Evolutionary conservation across 2,888 invertebrate species (phyloP), one percentile per base, ranked within the genome.

Genomic region (Boloria euphrosyne): DNA sequence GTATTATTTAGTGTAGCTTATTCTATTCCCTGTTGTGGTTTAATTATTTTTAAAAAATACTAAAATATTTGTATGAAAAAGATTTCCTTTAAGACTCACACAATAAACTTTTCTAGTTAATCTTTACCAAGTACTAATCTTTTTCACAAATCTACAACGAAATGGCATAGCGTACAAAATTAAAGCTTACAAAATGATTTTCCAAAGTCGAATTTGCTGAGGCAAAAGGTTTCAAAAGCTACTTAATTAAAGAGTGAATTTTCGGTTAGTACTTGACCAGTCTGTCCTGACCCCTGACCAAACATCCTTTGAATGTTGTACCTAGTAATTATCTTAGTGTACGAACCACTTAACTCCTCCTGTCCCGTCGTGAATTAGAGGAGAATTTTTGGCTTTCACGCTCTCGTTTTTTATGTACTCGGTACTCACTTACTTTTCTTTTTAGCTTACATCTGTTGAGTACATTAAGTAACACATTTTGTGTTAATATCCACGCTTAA

Each of bases 181-280:
- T 49, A 55, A 17, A 66, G 51, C 59, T 59, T 62, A 60, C 59
- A 60, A 62, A 62, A 46, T 55, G 53, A 49, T 59, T 47, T 54
- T 53, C 62, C 58, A 65, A 31, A 68, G 57, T 60, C 47, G 59
- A 50, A 50, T 47, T 50, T 46, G n/a, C 46, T 59, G 47, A 55
- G 44, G 57, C 38, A 58, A 58, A 57, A 13, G 17, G 14, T 43
- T 66, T 27, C 51, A 49, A 50, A 59, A 63, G 80, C 80, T 80
- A 78, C 78, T 83, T 85, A 84, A 85, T 85, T 85, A 84, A 80
- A 81, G 81, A 83, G 75, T 78, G 78, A 79, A 80, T 83, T 80
- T 78, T 80, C 76, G 78, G 59, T 59, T 31, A 38, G 31, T 31
- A 17, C 49, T 38, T 27, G 38, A 3, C 59, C 59, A 50, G 49